Base-by-base conservation (phyloP, 1,140 invertebrate species). In the Steinernema feltiae region DNA sequence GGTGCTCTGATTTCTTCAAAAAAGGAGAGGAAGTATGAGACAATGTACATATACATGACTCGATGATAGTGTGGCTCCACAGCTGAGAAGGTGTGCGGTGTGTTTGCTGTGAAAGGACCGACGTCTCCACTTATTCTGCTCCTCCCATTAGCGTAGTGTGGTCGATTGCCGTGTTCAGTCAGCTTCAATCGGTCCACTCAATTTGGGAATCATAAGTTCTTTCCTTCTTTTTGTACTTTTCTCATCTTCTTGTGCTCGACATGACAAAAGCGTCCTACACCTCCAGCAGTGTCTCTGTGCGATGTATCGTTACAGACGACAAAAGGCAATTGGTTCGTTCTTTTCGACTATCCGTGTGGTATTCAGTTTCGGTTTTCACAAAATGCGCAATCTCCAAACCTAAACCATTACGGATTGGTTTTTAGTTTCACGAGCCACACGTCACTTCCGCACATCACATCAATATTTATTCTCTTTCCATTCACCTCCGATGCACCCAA, bases 61-160 rank as follows among this genome's bases (percentile, higher is more conserved):
- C 7, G 7, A 18, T 7, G 18, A 18, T 41, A 41, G 18, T 18
- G 53, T 63, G 53, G 12, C 7, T 27, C 24, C 53, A 46, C 41
- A 63, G 53, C 53, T 63, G 53, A 15, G 53, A 63, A 63, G 24
- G 53, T 46, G 41, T 46, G 41, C 41, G 41, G 7, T n/a, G 41
- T 46, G 53, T n/a, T 3, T 27, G 53, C 53, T 7, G 53, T 21
- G 2, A 27, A 27, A 27, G 24, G 53, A 27, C 12, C 53, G 24
- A 3, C 53, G 53, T 21, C 24, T 63, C 24, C 12, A 63, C 12
- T 27, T 21, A 63, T 63, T 63, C 24, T 3, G 12, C 53, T 63
- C 53, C 53, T n/a, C 53, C 53, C 53, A n/a, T 63, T 27, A 15
- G 53, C 53, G 53, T 63, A 12, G 53, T 63, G 53, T 63, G 53